phyloP scores from a whole-genome alignment of 2,888 invertebrate genomes.

The Chloromyia formosa region DNA sequence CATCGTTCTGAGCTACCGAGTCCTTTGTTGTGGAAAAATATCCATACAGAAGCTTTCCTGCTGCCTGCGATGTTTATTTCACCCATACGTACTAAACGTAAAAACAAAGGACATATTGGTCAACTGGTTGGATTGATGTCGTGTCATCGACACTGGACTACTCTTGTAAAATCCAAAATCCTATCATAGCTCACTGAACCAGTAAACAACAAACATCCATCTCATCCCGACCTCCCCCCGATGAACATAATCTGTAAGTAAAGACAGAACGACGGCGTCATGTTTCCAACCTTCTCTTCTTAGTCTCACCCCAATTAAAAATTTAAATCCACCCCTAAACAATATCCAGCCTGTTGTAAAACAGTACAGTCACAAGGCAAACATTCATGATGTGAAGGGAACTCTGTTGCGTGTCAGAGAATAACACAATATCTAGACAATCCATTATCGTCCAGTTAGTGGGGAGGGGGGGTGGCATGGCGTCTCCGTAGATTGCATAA shows the following conservation, averaged over 20 bases:
- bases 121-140: slow-evolving; percentile 4
- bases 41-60: too few species aligned
- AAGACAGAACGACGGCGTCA: too few species aligned
- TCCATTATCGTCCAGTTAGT: too few species aligned
- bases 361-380: background rate
- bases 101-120: background rate
- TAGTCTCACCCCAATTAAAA: background rate
- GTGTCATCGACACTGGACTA: too few species aligned
- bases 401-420: background rate
- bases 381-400: background rate
- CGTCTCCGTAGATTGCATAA: background rate
- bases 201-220: background rate
- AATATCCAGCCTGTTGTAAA: background rate
- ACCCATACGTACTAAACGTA: background rate
- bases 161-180: too few species aligned
- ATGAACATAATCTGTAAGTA: background rate
- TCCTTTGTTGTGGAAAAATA: too few species aligned
- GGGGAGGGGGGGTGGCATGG: too few species aligned
- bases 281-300: too few species aligned
- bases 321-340: slow-evolving; percentile 13
- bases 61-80: too few species aligned
- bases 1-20: too few species aligned
- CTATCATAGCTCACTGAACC: background rate
- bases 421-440: too few species aligned
- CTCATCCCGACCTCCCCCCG: background rate